Evolutionary conservation across 2,888 invertebrate species (phyloP), one percentile per base, ranked within the genome.

Genomic region (Sthenelais limicola): DNA sequence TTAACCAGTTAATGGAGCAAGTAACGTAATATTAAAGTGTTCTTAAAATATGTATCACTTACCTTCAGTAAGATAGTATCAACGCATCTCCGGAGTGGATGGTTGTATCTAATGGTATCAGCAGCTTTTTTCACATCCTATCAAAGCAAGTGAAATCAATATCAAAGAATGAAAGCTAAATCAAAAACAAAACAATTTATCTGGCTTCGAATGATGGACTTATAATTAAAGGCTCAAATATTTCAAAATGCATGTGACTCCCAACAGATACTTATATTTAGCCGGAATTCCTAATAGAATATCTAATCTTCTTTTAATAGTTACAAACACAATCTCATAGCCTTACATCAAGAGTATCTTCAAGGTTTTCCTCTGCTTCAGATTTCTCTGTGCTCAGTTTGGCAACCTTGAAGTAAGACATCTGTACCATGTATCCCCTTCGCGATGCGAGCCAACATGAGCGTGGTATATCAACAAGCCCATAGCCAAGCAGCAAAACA

Each of bases 341-440:
- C 21, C 81, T 87, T 87, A 95, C 96, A 90, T 97, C 96, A 73
- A 98, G 90, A 77, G 97, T 93, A 89, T 98, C 97, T 87, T 98
- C 97, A 0, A 99, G 92, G 76, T 93, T 93, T 89, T 98, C 98
- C 88, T 99, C 98, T 3, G 98, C 97, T 88, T 99, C 98, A 82
- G 95, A 94, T 87, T 96, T 96, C 84, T 98, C 98, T 1, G 94
- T 93, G 86, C 94, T 96, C 43, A 98, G 89, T 87, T 98, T 98
- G 5, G 98, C 95, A 73, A 95, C 93, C 89, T 95, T 95, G 87
- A 98, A 98, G 85, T 97, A 97, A 48, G 94, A 93, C 81, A 94
- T 93, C 73, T 93, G 93, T 72, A 97, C 89, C 66, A 93, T 93
- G 82, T 95, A 94, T 56, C 94, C 94, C 75, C 93, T 92, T 86